Percentiles rank a stretch among this genome's conserved stretches.
phyloP scores from a whole-genome alignment of 2,113 vertebrate genomes.

The Delphinus delphis region DNA sequence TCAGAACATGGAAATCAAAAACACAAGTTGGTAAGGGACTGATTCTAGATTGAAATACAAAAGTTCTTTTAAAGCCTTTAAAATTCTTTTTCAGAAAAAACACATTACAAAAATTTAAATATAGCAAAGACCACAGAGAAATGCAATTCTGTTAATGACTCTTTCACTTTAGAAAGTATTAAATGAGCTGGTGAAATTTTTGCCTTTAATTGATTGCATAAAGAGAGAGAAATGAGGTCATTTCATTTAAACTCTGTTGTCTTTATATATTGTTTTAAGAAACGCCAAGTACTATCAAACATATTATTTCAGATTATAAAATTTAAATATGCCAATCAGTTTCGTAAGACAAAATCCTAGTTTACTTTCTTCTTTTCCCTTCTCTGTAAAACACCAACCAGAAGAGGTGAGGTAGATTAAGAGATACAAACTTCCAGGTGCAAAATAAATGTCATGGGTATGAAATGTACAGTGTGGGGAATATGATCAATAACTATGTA shows the following conservation, averaged over 20 bases:
- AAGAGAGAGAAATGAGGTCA: not conserved
- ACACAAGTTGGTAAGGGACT: not conserved
- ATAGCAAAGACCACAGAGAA: not conserved
- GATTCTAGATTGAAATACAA: not conserved
- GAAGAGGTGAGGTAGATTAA: not conserved
- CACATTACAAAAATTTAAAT: not conserved
- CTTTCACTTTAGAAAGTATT: not conserved
- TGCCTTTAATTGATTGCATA: not conserved
- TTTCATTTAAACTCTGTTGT: not conserved
- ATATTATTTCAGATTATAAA: not conserved
- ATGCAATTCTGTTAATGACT: not conserved
- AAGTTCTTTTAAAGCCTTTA: not conserved
- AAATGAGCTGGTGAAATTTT: not conserved
- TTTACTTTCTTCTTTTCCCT: not conserved
- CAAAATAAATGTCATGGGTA: not conserved
- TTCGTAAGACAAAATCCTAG: not conserved
- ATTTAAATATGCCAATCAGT: not conserved
- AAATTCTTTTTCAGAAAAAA: not conserved
- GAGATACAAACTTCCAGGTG: not conserved
- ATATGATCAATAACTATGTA: not conserved
- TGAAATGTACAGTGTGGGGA: not conserved
- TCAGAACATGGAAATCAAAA: conserved; percentile 18
- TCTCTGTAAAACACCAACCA: not conserved
- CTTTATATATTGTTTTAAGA: not conserved
- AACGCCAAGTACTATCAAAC: not conserved